phyloP scores from a whole-genome alignment of 2,797 vertebrate genomes.

The Cottoperca gobio region DNA sequence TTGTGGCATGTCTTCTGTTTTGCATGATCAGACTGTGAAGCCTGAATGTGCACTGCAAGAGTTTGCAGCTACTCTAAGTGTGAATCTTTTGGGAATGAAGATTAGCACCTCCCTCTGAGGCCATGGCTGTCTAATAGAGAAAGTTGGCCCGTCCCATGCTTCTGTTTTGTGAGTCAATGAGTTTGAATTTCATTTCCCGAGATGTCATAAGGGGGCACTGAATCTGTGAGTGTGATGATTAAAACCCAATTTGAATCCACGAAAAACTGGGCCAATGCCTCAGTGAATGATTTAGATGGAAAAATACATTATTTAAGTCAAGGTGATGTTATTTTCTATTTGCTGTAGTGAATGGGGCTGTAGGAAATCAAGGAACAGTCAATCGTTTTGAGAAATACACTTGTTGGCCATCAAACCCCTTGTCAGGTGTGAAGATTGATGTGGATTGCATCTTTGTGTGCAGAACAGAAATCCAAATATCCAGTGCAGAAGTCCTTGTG shows the following conservation, averaged over 20 bases:
- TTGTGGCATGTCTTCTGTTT: constrained; percentile 14
- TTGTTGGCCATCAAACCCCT: background rate
- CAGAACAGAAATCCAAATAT: background rate
- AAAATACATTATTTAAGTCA: constrained; percentile 65
- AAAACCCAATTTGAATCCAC: constrained; percentile 67
- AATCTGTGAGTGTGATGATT: constrained; percentile 70
- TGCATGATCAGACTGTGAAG: constrained; percentile 10
- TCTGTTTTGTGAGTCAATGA: constrained; percentile 71
- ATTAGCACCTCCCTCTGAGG: constrained; percentile 54
- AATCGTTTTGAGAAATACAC: constrained; percentile 2
- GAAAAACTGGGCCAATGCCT: constrained; percentile 52
- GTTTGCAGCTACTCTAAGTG: constrained; percentile 17
- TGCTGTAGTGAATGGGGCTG: background rate
- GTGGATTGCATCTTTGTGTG: background rate
- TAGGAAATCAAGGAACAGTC: constrained; percentile 6
- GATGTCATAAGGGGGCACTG: constrained; percentile 62
- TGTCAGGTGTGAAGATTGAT: constrained; percentile 19
- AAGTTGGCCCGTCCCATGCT: constrained; percentile 44
- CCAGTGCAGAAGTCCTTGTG: no score
- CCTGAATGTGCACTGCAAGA: constrained; percentile 13
- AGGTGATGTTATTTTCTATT: constrained; percentile 42
- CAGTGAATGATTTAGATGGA: constrained; percentile 46
- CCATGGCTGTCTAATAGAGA: constrained; percentile 34
- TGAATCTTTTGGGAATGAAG: constrained; percentile 31
- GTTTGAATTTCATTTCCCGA: constrained; percentile 69